Conservation (phyloP, 2,113 vertebrate species). For the Falco punctatus region DNA sequence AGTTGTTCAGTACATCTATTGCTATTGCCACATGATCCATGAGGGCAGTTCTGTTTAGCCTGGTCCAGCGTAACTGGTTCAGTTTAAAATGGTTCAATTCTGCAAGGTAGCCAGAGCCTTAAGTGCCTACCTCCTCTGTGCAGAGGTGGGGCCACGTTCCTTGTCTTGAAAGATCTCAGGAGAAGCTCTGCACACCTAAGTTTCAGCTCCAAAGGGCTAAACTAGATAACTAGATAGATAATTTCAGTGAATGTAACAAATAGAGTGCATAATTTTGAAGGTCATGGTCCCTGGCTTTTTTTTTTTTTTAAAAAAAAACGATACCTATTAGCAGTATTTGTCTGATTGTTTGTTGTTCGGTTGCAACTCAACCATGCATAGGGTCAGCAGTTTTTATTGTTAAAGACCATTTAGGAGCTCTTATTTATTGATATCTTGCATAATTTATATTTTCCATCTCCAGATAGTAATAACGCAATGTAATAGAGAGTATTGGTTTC, state of each 20-base stretch:
- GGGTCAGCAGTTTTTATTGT: slow-evolving; percentile 81
- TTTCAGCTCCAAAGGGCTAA: not conserved
- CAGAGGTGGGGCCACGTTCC: not conserved
- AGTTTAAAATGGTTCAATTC: not conserved
- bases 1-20: not conserved
- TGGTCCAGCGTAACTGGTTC: not conserved
- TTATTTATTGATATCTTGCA: slow-evolving; percentile 84
- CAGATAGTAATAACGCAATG: not conserved
- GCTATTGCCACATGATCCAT: not conserved
- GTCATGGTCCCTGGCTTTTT: not conserved
- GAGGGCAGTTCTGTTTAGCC: not conserved
- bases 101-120: not conserved
- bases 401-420: slow-evolving; percentile 81
- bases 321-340: not conserved
- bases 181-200: not conserved
- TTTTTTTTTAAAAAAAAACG: not conserved
- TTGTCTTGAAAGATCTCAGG: not conserved
- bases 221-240: not conserved
- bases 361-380: slow-evolving; percentile 70
- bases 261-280: not conserved
- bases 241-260: not conserved
- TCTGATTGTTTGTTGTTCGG: slow-evolving; percentile 36
- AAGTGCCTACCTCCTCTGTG: not conserved
- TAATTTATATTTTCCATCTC: slow-evolving; percentile 75
- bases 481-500: slow-evolving; percentile 18